Evolutionary conservation across 2,113 vertebrate species (phyloP).

Genomic region (Centropus unirufus): DNA sequence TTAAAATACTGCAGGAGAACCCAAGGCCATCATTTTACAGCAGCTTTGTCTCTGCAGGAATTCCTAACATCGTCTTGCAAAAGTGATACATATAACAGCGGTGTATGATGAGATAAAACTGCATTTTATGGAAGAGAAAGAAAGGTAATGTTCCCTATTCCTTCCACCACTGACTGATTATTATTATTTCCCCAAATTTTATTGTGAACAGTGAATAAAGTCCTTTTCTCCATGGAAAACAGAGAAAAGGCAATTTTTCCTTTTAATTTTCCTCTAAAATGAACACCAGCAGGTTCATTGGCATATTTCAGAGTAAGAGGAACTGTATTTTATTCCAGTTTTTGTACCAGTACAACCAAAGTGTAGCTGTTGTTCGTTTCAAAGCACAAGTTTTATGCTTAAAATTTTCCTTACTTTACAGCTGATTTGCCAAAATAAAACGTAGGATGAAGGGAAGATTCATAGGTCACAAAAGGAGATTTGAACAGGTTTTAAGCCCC

Average conservation of each 20-base stretch:
- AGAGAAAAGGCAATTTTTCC: neutral
- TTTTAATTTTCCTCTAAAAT: neutral
- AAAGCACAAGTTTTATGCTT: neutral
- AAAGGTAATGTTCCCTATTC: neutral
- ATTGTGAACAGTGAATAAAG: neutral
- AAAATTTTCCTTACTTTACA: neutral
- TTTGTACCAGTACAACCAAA: neutral
- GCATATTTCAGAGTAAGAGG: neutral
- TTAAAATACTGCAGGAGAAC: constrained; percentile 5
- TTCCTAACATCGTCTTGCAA: neutral
- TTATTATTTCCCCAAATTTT: neutral
- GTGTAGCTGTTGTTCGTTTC: neutral
- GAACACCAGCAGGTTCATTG: neutral
- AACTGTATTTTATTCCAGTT: neutral
- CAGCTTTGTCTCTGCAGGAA: neutral
- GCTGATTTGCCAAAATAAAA: neutral
- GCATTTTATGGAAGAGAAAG: neutral
- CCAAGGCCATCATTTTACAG: neutral
- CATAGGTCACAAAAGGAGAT: neutral
- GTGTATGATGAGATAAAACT: neutral
- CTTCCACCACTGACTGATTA: neutral
- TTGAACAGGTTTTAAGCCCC: neutral
- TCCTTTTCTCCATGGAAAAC: neutral
- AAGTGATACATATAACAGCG: neutral
- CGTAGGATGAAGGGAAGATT: neutral